These are phyloP conservation scores for Brachyhypopomus occidentalis DNA, from an alignment of 2,113 vertebrate species.

Conservation along the genomic window DNA sequence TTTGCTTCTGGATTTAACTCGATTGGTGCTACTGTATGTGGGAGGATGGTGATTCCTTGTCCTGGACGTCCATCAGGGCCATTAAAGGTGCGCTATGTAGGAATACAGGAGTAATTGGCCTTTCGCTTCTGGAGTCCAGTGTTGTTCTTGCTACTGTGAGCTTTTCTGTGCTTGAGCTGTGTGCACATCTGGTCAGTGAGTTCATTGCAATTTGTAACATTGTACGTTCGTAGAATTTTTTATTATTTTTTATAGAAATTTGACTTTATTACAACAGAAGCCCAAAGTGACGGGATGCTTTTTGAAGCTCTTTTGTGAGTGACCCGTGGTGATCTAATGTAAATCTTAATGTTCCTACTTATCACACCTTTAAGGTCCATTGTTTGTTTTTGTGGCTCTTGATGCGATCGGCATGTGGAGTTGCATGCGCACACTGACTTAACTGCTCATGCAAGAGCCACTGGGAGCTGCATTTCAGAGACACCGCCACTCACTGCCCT, in stretches of 20 bases:
- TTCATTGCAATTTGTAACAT: background rate
- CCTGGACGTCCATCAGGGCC: background rate
- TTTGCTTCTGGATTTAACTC: background rate
- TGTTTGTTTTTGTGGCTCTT: background rate
- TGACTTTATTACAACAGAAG: background rate
- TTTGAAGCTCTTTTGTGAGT: background rate
- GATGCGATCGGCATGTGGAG: background rate
- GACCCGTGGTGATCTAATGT: background rate
- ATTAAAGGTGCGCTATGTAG: constrained; percentile 20
- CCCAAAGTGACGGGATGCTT: background rate
- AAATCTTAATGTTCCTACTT: constrained; percentile 6
- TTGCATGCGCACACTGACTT: constrained; percentile 9
- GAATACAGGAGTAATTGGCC: constrained; percentile 20
- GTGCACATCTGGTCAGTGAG: background rate
- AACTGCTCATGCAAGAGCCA: background rate
- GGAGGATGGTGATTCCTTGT: background rate
- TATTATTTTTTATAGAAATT: too few relatives aligned
- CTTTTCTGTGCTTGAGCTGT: constrained; percentile 20
- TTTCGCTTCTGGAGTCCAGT: constrained; percentile 29
- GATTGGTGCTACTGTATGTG: constrained; percentile 36
- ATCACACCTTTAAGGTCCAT: background rate
- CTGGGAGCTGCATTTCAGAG: background rate
- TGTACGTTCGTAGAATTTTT: constrained; percentile 28
- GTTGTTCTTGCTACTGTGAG: background rate
- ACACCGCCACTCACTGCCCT: background rate